These are phyloP conservation scores for Plebejus argus DNA, from an alignment of 2,888 invertebrate species.

Conservation along the genomic window DNA sequence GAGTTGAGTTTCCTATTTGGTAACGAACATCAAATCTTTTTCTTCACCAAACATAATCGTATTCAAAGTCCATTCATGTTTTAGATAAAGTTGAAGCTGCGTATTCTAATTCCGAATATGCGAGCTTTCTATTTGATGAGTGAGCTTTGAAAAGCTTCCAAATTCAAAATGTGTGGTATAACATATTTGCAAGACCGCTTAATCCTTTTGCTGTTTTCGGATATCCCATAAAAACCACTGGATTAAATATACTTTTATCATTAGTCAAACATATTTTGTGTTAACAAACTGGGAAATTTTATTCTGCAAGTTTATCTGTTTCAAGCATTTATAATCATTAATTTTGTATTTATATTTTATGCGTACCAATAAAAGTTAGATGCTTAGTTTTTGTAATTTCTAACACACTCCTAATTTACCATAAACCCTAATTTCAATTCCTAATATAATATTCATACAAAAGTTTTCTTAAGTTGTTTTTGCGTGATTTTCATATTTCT, in stretches of 20 bases:
- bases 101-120: constrained; percentile 37
- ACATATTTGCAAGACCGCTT: constrained; percentile 21
- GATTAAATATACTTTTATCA: constrained; percentile 6
- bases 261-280: constrained; percentile 11
- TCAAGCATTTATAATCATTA: too few species aligned
- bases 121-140: constrained; percentile 40
- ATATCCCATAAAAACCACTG: not conserved
- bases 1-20: not conserved
- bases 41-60: not conserved
- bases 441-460: not conserved
- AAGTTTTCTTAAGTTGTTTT: not conserved
- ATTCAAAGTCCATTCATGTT: constrained; percentile 16
- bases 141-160: constrained; percentile 40
- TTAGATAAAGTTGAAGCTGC: constrained; percentile 35
- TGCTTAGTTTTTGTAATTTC: not conserved
- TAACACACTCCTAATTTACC: not conserved
- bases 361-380: too few species aligned
- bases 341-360: not conserved
- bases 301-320: too few species aligned
- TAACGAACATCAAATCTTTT: not conserved
- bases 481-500: constrained; percentile 6
- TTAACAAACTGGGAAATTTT: too few species aligned
- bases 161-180: constrained; percentile 30
- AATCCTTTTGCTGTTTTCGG: constrained; percentile 23
- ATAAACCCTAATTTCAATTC: not conserved